These are phyloP conservation scores for Timema cristinae DNA, from an alignment of 2,888 invertebrate species.

Conservation along the genomic window DNA sequence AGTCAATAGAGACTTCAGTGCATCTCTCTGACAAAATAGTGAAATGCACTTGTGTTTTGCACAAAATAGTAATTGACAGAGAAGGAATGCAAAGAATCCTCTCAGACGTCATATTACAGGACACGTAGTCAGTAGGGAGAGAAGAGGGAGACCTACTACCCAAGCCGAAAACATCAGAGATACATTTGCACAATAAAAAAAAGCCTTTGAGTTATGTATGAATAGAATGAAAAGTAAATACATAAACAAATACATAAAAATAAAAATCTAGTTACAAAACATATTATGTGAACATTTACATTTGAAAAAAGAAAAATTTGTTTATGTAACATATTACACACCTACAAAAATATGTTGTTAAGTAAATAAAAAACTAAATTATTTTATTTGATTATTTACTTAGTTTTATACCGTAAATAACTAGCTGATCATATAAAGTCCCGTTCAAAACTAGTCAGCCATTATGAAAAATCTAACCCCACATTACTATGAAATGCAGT, in stretches of 20 bases:
- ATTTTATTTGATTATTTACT: background rate
- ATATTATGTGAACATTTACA: background rate
- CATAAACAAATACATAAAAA: slow-evolving; percentile 3
- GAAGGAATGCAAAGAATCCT: background rate
- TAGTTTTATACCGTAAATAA: background rate
- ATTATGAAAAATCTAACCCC: background rate
- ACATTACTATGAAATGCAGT: background rate
- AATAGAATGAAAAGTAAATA: background rate
- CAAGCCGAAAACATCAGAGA: background rate
- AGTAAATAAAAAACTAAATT: background rate
- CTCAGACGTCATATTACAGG: background rate
- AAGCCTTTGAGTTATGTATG: background rate
- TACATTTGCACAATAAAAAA: background rate
- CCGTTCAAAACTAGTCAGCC: background rate
- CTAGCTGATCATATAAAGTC: background rate
- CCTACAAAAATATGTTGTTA: background rate
- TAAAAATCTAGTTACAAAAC: background rate
- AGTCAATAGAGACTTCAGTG: slow-evolving; percentile 1
- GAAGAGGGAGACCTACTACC: background rate
- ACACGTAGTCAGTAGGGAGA: background rate
- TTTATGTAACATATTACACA: slow-evolving; percentile 1
- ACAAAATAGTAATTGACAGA: slow-evolving; percentile 1
- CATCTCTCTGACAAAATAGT: background rate
- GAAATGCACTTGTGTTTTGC: background rate
- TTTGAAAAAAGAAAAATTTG: background rate